Evolutionary conservation across 2,113 vertebrate genomes (phyloP).

Genomic region (Sorex araneus): DNA sequence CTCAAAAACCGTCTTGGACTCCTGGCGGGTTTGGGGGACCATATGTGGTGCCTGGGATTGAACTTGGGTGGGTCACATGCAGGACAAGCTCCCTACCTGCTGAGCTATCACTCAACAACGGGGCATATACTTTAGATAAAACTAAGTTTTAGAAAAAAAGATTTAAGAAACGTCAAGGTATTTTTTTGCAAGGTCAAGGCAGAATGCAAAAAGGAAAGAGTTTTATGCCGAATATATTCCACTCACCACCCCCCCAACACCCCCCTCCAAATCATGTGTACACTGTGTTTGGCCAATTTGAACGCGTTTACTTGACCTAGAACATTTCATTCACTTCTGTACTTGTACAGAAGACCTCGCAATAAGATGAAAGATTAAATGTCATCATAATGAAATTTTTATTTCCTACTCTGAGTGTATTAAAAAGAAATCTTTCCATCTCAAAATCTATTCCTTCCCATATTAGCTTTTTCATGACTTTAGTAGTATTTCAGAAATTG

Average conservation of each 20-base stretch:
- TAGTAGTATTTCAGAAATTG: slow-evolving; percentile 45
- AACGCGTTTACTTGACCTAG: not conserved
- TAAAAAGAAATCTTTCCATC: slow-evolving; percentile 42
- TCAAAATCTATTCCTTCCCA: slow-evolving; percentile 51
- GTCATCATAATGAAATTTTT: not conserved
- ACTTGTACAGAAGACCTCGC: not conserved
- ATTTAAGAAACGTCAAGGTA: not conserved
- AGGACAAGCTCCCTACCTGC: too few relatives aligned
- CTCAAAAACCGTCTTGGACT: too few relatives aligned
- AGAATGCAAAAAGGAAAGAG: slow-evolving; percentile 1
- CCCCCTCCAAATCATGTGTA: not conserved
- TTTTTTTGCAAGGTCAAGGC: not conserved
- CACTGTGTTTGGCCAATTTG: slow-evolving; percentile 2
- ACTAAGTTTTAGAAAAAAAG: slow-evolving; percentile 11
- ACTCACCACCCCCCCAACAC: not conserved
- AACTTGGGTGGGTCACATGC: too few relatives aligned
- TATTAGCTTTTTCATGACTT: slow-evolving; percentile 53
- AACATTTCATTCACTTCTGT: not conserved
- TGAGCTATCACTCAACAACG: too few relatives aligned
- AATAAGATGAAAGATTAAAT: slow-evolving; percentile 34
- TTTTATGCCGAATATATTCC: not conserved
- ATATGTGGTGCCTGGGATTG: too few relatives aligned
- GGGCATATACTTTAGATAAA: slow-evolving; percentile 23
- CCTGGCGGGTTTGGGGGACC: too few relatives aligned
- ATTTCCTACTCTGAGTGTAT: slow-evolving; percentile 13